Conservation (phyloP, 2,888 invertebrate genomes). For the Caenorhabditis afra region DNA sequence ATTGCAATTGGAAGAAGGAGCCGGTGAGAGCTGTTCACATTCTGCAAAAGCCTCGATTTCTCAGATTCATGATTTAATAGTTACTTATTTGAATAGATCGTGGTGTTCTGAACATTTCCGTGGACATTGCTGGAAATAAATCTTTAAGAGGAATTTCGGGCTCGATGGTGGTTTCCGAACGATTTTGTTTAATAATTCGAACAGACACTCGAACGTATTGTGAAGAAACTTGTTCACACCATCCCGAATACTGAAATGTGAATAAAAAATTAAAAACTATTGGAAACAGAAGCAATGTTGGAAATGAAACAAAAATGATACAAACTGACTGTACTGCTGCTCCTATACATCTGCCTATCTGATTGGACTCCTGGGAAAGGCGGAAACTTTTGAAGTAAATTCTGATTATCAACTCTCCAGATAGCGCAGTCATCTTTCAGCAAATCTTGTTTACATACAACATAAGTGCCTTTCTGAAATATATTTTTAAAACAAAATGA, state of each 20-base stretch:
- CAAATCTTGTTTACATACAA: conserved; percentile 77
- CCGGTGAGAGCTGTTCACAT: too few relatives aligned
- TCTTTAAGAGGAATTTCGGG: conserved; percentile 74
- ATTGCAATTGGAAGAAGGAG: background rate
- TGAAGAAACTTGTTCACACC: conserved; percentile 77
- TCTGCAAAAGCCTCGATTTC: too few relatives aligned
- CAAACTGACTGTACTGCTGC: conserved; percentile 71
- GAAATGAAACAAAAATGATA: background rate
- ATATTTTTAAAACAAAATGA: too few relatives aligned
- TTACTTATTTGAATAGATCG: conserved; percentile 8
- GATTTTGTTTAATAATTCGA: conserved; percentile 59
- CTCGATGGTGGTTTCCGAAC: conserved; percentile 74
- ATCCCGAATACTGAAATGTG: conserved; percentile 81
- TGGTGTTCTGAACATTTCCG: conserved; percentile 52
- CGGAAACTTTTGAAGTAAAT: conserved; percentile 79
- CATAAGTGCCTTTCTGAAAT: conserved; percentile 78
- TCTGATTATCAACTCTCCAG: conserved; percentile 80
- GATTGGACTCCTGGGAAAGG: conserved; percentile 59
- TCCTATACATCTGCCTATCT: conserved; percentile 65
- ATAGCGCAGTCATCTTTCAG: conserved; percentile 76
- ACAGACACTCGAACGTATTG: conserved; percentile 74
- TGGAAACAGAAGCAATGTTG: too few relatives aligned
- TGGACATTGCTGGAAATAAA: conserved; percentile 73
- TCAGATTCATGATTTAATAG: too few relatives aligned
- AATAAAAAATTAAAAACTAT: too few relatives aligned